Percentiles rank a stretch among this genome's conserved stretches.
Conservation (phyloP, 2,113 vertebrate genomes). For the Bubo blakistoni region DNA sequence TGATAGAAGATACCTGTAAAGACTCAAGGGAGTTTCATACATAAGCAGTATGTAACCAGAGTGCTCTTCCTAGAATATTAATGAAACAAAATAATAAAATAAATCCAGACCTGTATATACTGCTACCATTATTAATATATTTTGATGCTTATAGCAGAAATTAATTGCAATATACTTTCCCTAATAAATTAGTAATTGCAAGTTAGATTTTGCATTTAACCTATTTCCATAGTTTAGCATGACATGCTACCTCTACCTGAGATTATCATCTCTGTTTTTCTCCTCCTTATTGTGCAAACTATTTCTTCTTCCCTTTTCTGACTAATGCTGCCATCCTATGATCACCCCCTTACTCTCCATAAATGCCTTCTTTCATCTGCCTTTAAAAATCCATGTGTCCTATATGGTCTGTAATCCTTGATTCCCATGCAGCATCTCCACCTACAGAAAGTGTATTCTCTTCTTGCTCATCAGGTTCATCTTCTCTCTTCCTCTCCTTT, state of each 20-base stretch:
- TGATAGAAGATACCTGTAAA: background rate
- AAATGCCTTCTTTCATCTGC: background rate
- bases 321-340: background rate
- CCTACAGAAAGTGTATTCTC: background rate
- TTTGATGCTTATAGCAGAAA: background rate
- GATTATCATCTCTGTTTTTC: background rate
- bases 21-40: background rate
- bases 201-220: background rate
- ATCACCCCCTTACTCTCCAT: background rate
- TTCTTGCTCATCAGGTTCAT: background rate
- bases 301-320: background rate
- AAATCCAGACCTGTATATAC: background rate
- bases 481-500: background rate
- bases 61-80: background rate
- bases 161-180: slow-evolving; percentile 1
- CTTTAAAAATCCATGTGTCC: background rate
- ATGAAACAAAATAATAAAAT: slow-evolving; percentile 6
- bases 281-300: background rate
- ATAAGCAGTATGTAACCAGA: background rate
- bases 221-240: background rate
- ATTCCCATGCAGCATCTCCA: background rate
- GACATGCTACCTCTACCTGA: background rate
- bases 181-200: slow-evolving; percentile 1
- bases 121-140: background rate
- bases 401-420: background rate